Evolutionary conservation across 1,140 invertebrate species (phyloP), one percentile per base, ranked within the genome.

Genomic region (Camponotus floridanus): DNA sequence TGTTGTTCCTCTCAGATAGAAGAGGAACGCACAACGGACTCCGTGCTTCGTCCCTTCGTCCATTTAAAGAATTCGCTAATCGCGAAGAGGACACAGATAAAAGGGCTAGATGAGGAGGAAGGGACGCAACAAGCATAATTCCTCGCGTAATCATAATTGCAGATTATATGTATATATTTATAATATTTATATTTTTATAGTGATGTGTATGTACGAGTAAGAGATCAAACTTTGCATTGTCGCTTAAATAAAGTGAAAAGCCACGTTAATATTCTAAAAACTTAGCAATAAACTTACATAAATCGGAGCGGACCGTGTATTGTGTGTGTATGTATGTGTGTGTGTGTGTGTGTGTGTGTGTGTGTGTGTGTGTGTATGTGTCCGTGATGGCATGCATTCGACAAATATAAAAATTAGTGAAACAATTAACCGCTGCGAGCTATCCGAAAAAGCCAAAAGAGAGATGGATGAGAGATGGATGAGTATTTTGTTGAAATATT

Each of bases 191-290:
- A 85, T 86, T 57, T 45, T 15, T 55, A 78, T 86, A 76, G 73
- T 61, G 59, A 76, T 86, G 90, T 85, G 90, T 81, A 86, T 87
- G 87, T 91, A 90, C 87, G 87, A 88, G 78, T 92, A 90, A 93
- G 92, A 93, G 92, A 93, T 93, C 92, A 93, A 92, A 93, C 86
- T 71, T 92, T 91, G 90, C 91, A 91, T 88, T 91, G 90, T 88
- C 89, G 78, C 90, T 90, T 91, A 89, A 92, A 90, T 74, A 79
- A 89, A 87, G 87, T 85, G 65, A 89, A 84, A 90, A 79, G 74
- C 65, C 83, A 68, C 65, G 62, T 87, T 85, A 80, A 86, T 42
- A 80, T 21, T n/a, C 76, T 81, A 91, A 71, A 51, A 87, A 86
- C 86, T 89, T 90, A 88, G 76, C 51, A 71, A 51, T 84, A 87